phyloP scores from a whole-genome alignment of 2,888 invertebrate genomes.

The Hyposoter dolosus region DNA sequence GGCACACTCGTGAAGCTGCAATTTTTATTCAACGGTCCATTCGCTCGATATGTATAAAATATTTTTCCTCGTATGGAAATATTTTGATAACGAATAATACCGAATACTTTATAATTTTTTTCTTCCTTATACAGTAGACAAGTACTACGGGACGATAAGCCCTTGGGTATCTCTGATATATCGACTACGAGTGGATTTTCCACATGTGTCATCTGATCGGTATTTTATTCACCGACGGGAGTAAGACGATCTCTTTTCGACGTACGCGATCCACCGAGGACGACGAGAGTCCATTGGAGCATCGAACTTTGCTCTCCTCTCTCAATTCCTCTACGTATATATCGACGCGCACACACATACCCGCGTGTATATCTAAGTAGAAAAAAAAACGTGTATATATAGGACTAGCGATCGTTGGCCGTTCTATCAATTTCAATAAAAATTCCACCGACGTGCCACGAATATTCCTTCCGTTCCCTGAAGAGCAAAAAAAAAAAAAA shows the following conservation, averaged over 20 bases:
- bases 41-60: background rate
- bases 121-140: background rate
- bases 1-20: background rate
- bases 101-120: background rate
- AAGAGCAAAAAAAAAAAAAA: conserved; percentile 45
- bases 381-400: conserved; percentile 5
- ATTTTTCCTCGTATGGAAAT: background rate
- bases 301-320: conserved; percentile 26
- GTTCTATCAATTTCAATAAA: conserved; percentile 63
- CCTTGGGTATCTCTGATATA: conserved; percentile 23
- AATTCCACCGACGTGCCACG: conserved; percentile 65
- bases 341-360: background rate
- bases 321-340: conserved; percentile 24
- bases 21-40: background rate
- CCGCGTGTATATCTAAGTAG: conserved; percentile 1
- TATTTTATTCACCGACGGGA: conserved; percentile 50
- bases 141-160: conserved; percentile 19
- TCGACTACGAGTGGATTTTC: conserved; percentile 34
- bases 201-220: conserved; percentile 40
- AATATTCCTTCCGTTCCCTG: conserved; percentile 49
- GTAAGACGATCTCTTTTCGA: conserved; percentile 29
- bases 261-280: conserved; percentile 2
- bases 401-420: conserved; percentile 9
- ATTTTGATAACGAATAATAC: conserved; percentile 25
- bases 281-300: conserved; percentile 21